A percentile compares a stretch with the other conserved stretches of the same genome.
These are phyloP conservation scores for Ametastegia equiseti DNA, from an alignment of 2,888 invertebrate species.

Conservation along the genomic window DNA sequence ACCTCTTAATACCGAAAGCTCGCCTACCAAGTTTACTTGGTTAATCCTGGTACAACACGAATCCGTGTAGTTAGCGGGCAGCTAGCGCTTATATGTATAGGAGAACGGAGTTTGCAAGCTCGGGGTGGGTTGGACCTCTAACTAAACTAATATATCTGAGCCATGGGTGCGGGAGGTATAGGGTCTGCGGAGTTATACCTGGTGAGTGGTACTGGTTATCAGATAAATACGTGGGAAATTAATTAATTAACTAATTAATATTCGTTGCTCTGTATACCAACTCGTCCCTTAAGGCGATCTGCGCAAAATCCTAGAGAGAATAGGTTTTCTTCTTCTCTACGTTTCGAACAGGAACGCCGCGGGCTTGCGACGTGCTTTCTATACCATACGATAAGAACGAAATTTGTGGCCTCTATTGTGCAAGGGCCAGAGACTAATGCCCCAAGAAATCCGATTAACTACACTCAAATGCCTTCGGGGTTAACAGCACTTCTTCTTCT, in stretches of 20 bases:
- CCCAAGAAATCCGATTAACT: constrained; percentile 5
- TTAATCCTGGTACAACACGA: constrained; percentile 52
- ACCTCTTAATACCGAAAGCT: constrained; percentile 29
- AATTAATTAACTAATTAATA: constrained; percentile 70
- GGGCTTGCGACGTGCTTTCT: neutral
- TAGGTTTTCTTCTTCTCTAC: constrained; percentile 2
- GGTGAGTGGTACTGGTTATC: constrained; percentile 58
- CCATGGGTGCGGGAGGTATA: constrained; percentile 51
- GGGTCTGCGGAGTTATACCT: constrained; percentile 62
- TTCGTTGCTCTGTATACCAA: constrained; percentile 52
- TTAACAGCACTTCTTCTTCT: neutral
- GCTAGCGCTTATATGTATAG: constrained; percentile 23
- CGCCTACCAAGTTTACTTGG: constrained; percentile 52
- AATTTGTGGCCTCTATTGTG: neutral
- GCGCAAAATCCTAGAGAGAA: constrained; percentile 1
- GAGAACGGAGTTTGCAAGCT: constrained; percentile 24
- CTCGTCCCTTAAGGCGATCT: constrained; percentile 23
- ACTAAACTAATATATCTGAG: constrained; percentile 68
- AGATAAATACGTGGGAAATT: constrained; percentile 68
- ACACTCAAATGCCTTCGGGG: constrained; percentile 12
- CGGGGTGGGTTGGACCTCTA: constrained; percentile 63
- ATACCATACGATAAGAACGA: neutral
- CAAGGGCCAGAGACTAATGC: neutral
- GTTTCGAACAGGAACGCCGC: neutral
- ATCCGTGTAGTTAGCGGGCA: constrained; percentile 26